These are phyloP conservation scores for Mastigias papua DNA, from an alignment of 30 jellyfish, hydroid and myxozoan species.

Conservation along the genomic window DNA sequence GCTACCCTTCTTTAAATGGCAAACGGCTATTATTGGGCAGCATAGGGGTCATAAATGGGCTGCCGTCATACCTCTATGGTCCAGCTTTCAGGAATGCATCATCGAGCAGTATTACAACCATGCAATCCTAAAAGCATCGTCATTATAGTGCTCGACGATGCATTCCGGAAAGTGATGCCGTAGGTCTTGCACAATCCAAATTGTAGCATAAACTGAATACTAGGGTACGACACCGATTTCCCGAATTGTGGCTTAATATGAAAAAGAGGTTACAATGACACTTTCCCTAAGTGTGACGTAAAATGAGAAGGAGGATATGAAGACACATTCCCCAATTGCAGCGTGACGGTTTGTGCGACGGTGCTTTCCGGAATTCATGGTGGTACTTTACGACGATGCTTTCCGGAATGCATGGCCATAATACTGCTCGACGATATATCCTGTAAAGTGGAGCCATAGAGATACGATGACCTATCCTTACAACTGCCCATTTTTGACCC, in stretches of 20 bases:
- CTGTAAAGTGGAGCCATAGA: neutral
- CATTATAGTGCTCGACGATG: neutral
- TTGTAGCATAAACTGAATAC: neutral
- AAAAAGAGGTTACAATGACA: neutral
- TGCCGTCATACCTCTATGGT: neutral
- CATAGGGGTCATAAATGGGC: neutral
- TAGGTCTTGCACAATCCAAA: neutral
- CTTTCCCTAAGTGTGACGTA: neutral
- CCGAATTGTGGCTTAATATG: neutral
- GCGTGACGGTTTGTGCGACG: neutral
- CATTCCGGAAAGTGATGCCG: neutral
- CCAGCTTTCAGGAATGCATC: neutral
- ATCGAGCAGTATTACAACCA: neutral
- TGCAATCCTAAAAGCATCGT: neutral
- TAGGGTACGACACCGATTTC: too few species aligned
- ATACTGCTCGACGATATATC: neutral
- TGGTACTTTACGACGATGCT: neutral
- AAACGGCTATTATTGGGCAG: neutral
- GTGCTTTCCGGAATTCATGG: neutral
- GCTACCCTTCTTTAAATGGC: too few species aligned
- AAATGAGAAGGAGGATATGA: neutral
- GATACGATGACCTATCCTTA: neutral
- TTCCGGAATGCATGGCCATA: neutral
- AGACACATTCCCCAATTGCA: neutral
- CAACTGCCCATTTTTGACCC: neutral